Conservation (phyloP, 1,140 invertebrate species). For the Tribolium castaneum region DNA sequence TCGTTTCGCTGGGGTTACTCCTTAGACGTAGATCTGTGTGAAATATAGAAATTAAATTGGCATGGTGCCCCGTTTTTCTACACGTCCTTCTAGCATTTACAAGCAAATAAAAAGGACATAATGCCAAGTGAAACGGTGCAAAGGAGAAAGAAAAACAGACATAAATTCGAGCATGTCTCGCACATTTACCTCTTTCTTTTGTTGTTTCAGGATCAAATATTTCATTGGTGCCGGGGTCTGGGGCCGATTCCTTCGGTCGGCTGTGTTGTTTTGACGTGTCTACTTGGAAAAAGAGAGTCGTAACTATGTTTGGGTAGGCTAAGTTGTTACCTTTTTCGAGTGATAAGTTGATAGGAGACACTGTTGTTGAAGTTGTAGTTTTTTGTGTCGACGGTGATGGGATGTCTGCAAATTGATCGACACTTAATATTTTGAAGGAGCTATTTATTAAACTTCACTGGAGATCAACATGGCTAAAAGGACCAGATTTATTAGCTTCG, state of each 20-base stretch:
- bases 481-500: neutral
- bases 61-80: conserved; percentile 31
- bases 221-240: conserved; percentile 52
- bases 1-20: conserved; percentile 54
- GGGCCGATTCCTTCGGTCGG: conserved; percentile 49
- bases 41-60: conserved; percentile 48
- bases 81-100: conserved; percentile 26
- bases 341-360: conserved; percentile 47
- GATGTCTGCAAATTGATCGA: conserved; percentile 48
- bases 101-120: conserved; percentile 42
- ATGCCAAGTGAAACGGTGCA: conserved; percentile 29
- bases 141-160: conserved; percentile 38
- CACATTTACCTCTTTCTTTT: conserved; percentile 55
- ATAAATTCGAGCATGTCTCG: conserved; percentile 45
- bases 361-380: conserved; percentile 51
- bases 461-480: neutral
- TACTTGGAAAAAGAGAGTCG: conserved; percentile 38
- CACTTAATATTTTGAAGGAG: neutral
- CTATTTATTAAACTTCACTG: neutral
- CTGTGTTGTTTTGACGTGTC: conserved; percentile 52
- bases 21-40: conserved; percentile 54
- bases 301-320: conserved; percentile 26
- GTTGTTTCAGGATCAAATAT: conserved; percentile 54
- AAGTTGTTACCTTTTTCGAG: conserved; percentile 50
- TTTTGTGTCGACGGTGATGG: conserved; percentile 51